These are phyloP conservation scores for Ptychochromis oligacanthus DNA, from an alignment of 2,113 vertebrate genomes.

Conservation along the genomic window DNA sequence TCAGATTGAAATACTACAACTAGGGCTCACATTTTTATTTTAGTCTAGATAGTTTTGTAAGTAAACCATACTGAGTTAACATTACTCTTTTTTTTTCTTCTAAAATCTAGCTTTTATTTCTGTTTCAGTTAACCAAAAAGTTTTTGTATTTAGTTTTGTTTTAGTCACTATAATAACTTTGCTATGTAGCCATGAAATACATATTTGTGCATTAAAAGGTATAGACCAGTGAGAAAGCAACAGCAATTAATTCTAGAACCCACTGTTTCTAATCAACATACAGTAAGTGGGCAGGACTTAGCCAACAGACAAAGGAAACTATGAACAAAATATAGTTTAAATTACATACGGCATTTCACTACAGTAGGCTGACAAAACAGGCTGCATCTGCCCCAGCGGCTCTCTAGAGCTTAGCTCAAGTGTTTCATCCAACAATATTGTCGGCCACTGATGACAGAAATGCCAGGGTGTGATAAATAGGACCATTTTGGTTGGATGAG, in stretches of 20 bases:
- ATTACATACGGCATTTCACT: slow-evolving; percentile 29
- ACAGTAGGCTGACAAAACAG: slow-evolving; percentile 30
- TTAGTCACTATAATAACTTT: not conserved
- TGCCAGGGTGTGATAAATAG: slow-evolving; percentile 71
- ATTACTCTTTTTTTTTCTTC: no score
- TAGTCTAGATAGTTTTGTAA: no score
- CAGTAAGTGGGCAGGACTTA: not conserved
- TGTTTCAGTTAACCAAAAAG: no score
- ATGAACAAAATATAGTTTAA: slow-evolving; percentile 5
- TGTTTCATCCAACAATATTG: slow-evolving; percentile 59
- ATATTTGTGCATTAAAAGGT: not conserved
- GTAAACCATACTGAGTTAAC: no score
- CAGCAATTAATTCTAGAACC: not conserved
- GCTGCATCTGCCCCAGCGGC: slow-evolving; percentile 36
- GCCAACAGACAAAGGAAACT: slow-evolving; percentile 10
- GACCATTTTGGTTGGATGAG: slow-evolving; percentile 61
- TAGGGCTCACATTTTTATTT: no score
- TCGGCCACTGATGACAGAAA: slow-evolving; percentile 67
- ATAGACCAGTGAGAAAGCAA: not conserved
- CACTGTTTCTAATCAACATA: not conserved
- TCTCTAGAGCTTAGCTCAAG: slow-evolving; percentile 47
- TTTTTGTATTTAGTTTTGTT: no score
- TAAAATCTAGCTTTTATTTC: no score
- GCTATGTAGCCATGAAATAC: not conserved
- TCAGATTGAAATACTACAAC: no score